Evolutionary conservation across 2,113 vertebrate species (phyloP).

Genomic region (Dasyurus viverrinus): DNA sequence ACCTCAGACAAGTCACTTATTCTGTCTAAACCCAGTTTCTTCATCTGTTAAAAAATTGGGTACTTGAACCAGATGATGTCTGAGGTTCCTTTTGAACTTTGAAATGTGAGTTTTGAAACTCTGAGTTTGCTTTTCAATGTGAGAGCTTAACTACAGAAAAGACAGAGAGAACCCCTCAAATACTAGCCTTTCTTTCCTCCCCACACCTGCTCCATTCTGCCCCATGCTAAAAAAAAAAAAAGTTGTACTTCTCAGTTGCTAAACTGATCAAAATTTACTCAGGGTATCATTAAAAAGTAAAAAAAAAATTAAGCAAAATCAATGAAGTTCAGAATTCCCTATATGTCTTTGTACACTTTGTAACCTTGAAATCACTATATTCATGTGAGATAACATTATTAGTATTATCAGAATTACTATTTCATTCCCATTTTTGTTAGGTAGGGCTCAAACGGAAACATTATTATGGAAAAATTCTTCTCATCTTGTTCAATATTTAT

Average conservation of each 20-base stretch:
- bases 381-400: not conserved
- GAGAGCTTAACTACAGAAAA: not conserved
- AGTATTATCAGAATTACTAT: not conserved
- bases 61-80: not conserved
- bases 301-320: not conserved
- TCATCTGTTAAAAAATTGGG: not conserved
- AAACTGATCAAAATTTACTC: not conserved
- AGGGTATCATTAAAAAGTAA: not conserved
- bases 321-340: not conserved
- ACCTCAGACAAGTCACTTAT: not conserved
- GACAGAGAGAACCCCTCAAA: not conserved
- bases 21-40: constrained; percentile 12
- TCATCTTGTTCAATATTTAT: not conserved
- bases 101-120: not conserved
- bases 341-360: not conserved
- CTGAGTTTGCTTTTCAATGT: not conserved
- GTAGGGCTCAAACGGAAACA: not conserved
- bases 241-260: not conserved
- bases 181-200: not conserved
- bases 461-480: not conserved
- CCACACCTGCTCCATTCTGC: not conserved
- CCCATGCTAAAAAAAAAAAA: not conserved
- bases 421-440: not conserved
- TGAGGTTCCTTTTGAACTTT: not conserved
- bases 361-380: not conserved